Percentiles rank a stretch among this genome's conserved stretches.
These are phyloP conservation scores for Heliconius hortense DNA, from an alignment of 2,888 invertebrate genomes.

Conservation along the genomic window DNA sequence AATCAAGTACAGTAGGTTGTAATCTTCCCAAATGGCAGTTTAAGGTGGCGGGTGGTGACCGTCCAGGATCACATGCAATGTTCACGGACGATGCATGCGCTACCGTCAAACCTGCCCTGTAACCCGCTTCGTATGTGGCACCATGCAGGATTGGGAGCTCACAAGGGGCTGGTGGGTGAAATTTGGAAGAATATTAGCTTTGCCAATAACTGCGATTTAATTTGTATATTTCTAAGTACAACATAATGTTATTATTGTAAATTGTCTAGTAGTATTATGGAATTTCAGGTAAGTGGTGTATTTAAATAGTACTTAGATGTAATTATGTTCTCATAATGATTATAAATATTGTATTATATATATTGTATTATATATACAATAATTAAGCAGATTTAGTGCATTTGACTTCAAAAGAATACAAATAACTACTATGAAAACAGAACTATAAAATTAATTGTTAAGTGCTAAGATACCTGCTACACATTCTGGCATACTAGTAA, in stretches of 20 bases:
- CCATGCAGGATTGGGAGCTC: slow-evolving; percentile 85
- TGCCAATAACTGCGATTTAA: slow-evolving; percentile 3
- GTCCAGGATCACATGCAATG: slow-evolving; percentile 85
- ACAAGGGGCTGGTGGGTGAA: slow-evolving; percentile 81
- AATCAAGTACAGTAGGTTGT: slow-evolving; percentile 81
- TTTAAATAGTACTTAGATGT: not conserved
- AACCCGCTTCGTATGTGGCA: slow-evolving; percentile 89
- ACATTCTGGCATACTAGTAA: slow-evolving; percentile 88
- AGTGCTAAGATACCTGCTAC: slow-evolving; percentile 81
- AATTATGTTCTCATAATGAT: not conserved
- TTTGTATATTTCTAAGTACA: not conserved
- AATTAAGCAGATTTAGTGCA: not conserved
- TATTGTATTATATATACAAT: too few relatives aligned
- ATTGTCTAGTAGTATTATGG: not conserved
- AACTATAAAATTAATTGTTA: slow-evolving; percentile 14
- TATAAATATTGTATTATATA: not conserved
- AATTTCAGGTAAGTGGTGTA: not conserved
- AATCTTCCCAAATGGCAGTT: slow-evolving; percentile 85
- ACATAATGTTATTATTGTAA: not conserved
- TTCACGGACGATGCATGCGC: slow-evolving; percentile 90
- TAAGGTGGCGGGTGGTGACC: slow-evolving; percentile 81
- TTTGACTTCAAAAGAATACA: not conserved
- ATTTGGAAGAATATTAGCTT: slow-evolving; percentile 11
- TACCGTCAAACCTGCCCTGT: slow-evolving; percentile 89
- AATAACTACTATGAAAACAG: not conserved